phyloP scores from a whole-genome alignment of 2,888 invertebrate species.

The Kuschelorhynchus macadamiae region DNA sequence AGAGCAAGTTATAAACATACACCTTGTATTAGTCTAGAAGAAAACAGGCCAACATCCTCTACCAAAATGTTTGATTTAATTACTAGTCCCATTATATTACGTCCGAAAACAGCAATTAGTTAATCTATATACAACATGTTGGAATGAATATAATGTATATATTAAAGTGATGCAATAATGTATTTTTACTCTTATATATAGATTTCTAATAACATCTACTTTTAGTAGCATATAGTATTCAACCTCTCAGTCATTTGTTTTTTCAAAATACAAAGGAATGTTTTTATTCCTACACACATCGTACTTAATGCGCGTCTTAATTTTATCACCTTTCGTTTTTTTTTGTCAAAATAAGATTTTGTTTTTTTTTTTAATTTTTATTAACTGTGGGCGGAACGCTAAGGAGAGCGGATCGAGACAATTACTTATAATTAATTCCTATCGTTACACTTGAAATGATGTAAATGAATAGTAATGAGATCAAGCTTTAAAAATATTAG shows the following conservation, averaged over 20 bases:
- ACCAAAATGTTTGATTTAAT: no score
- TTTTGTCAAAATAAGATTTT: not conserved
- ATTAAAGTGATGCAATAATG: not conserved
- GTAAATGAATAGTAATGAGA: no score
- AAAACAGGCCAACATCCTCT: no score
- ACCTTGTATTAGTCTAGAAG: no score
- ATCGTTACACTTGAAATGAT: no score
- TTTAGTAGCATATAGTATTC: constrained; percentile 20
- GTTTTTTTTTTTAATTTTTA: not conserved
- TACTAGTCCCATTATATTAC: constrained; percentile 18
- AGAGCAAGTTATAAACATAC: no score
- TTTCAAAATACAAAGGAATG: constrained; percentile 23
- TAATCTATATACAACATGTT: not conserved
- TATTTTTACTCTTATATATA: not conserved
- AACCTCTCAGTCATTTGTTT: constrained; percentile 29
- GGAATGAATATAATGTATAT: constrained; percentile 25
- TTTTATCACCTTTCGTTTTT: constrained; percentile 1
- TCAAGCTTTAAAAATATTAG: no score
- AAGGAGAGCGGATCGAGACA: not conserved
- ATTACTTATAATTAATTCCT: no score
- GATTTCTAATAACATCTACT: constrained; percentile 17
- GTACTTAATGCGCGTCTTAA: constrained; percentile 1
- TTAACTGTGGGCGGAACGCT: not conserved
- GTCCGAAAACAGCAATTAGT: not conserved
- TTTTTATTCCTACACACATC: constrained; percentile 13